These are phyloP conservation scores for Tauraco hartlaubi DNA, from an alignment of 2,797 vertebrate genomes.

Conservation along the genomic window DNA sequence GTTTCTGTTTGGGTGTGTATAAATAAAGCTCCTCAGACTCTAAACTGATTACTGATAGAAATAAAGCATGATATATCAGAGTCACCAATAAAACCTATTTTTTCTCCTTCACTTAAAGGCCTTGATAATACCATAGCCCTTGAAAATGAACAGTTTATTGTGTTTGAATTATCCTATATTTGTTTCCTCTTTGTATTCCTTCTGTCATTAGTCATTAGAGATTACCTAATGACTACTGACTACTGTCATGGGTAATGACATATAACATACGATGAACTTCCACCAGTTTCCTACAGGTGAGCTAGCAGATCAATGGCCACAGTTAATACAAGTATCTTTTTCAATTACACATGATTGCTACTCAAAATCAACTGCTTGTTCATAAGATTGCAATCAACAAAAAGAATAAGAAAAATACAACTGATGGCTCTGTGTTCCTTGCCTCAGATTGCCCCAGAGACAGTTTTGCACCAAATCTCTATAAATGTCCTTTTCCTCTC, in stretches of 20 bases:
- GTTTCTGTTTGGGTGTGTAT: background rate
- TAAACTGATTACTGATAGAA: background rate
- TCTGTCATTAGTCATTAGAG: background rate
- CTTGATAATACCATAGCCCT: background rate
- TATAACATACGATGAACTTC: background rate
- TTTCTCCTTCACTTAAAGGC: background rate
- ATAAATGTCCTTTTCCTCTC: background rate
- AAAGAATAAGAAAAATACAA: background rate
- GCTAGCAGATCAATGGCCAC: background rate
- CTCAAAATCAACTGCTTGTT: background rate
- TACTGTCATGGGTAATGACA: background rate
- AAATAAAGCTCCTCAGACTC: background rate
- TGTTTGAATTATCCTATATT: background rate
- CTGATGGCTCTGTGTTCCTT: background rate
- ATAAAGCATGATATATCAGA: background rate
- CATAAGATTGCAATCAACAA: background rate
- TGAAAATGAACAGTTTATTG: background rate
- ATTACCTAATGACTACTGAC: background rate
- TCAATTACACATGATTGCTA: background rate
- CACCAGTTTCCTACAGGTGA: background rate
- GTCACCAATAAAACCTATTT: background rate
- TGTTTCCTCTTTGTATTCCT: background rate
- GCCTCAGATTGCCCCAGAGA: rapidly evolving
- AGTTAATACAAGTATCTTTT: background rate
- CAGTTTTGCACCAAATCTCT: background rate